A percentile compares a stretch with the other conserved stretches of the same genome.
Evolutionary conservation across 2,113 vertebrate species (phyloP).

Genomic region (Amblyopsis rosae): DNA sequence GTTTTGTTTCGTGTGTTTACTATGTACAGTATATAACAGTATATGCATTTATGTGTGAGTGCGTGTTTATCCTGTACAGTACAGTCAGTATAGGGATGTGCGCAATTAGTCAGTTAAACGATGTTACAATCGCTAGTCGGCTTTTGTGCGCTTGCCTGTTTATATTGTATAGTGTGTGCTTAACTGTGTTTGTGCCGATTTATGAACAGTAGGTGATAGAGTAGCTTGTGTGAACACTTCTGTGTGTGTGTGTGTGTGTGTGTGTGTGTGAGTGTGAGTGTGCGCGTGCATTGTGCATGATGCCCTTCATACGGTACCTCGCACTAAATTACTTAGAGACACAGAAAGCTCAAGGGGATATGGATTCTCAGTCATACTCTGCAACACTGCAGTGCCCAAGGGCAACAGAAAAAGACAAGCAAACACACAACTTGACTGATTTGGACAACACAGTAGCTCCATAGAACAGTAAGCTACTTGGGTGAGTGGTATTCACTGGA

Average conservation of each 20-base stretch:
- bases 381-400: conserved; percentile 26
- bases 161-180: too few species aligned
- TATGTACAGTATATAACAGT: too few species aligned
- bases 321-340: conserved; percentile 33
- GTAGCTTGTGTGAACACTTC: too few species aligned
- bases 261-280: conserved; percentile 6
- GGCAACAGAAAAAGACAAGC: conserved; percentile 29
- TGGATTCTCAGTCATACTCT: conserved; percentile 28
- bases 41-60: too few species aligned
- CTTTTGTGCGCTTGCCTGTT: too few species aligned
- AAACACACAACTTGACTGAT: conserved; percentile 23
- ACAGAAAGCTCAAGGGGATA: conserved; percentile 29
- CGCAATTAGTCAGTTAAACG: too few species aligned
- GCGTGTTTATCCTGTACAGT: too few species aligned
- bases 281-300: neutral
- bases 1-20: too few species aligned
- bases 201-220: too few species aligned
- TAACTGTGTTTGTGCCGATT: too few species aligned
- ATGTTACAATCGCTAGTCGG: too few species aligned
- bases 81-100: too few species aligned
- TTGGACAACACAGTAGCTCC: conserved; percentile 31
- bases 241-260: neutral
- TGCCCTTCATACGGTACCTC: conserved; percentile 22
- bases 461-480: conserved; percentile 17
- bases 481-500: conserved; percentile 35